phyloP scores from a whole-genome alignment of 1,140 invertebrate genomes.

The Coptotermes formosanus region DNA sequence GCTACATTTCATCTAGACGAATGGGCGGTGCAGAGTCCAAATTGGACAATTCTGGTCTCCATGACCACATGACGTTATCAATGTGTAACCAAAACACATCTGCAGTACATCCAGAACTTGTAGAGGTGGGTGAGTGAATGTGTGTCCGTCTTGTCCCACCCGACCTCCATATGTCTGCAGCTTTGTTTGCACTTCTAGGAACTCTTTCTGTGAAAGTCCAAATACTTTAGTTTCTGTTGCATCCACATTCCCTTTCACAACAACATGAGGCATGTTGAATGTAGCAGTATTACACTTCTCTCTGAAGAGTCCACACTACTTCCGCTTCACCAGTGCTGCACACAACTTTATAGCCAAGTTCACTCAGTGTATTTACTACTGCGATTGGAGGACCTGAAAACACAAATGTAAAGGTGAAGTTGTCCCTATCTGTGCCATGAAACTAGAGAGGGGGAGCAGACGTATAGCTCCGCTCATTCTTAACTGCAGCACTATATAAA shows the following conservation, averaged over 20 bases:
- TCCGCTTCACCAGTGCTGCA: slow-evolving; percentile 74
- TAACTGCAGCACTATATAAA: too few species aligned
- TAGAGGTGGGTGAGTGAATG: slow-evolving; percentile 37
- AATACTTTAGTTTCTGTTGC: slow-evolving; percentile 39
- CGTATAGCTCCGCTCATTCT: too few species aligned
- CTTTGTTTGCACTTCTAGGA: slow-evolving; percentile 19
- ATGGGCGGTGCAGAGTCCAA: slow-evolving; percentile 37
- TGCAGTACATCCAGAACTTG: slow-evolving; percentile 33
- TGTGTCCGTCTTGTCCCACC: slow-evolving; percentile 40
- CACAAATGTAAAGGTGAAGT: too few species aligned
- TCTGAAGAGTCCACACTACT: slow-evolving; percentile 76
- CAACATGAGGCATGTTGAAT: slow-evolving; percentile 39
- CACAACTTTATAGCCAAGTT: slow-evolving; percentile 73
- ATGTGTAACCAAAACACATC: slow-evolving; percentile 34
- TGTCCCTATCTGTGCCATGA: too few species aligned
- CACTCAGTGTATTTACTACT: slow-evolving; percentile 69
- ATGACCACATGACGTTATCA: slow-evolving; percentile 35
- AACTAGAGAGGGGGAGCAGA: too few species aligned
- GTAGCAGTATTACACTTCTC: slow-evolving; percentile 50
- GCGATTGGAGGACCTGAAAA: slow-evolving; percentile 56
- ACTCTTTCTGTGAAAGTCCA: slow-evolving; percentile 37
- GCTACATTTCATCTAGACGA: background rate
- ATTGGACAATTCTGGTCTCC: slow-evolving; percentile 35
- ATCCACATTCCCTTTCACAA: slow-evolving; percentile 40
- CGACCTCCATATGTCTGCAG: slow-evolving; percentile 36